phyloP scores from a whole-genome alignment of 2,888 invertebrate genomes.

The Erebia palarica region DNA sequence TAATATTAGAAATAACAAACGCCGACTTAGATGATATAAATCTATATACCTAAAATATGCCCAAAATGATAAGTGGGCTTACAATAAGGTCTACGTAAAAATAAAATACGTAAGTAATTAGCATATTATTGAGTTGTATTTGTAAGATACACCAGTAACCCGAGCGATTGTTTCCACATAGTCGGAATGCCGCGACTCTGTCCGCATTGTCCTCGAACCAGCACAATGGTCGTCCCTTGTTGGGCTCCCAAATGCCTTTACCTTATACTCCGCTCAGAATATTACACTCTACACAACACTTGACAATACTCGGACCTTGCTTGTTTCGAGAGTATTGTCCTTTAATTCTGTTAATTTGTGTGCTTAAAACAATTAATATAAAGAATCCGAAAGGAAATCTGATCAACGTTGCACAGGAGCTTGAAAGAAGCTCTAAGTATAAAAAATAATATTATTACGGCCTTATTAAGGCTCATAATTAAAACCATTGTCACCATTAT shows the following conservation, averaged over 20 bases:
- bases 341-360: not conserved
- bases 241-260: conserved; percentile 4
- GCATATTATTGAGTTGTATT: conserved; percentile 6
- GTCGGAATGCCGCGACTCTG: conserved; percentile 1
- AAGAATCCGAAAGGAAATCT: too few species aligned
- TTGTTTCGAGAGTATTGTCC: not conserved
- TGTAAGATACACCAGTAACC: not conserved
- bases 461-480: too few species aligned
- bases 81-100: not conserved
- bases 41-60: too few species aligned
- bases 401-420: too few species aligned
- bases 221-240: conserved; percentile 10
- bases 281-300: conserved; percentile 6
- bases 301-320: not conserved
- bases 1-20: too few species aligned
- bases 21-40: too few species aligned
- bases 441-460: too few species aligned
- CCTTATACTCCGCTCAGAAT: conserved; percentile 8
- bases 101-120: not conserved
- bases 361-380: too few species aligned
- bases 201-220: conserved; percentile 11
- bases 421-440: too few species aligned
- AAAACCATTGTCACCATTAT: too few species aligned
- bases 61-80: too few species aligned
- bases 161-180: not conserved